Evolutionary conservation across 2,888 invertebrate genomes (phyloP).

Genomic region (Cordilura impudica): DNA sequence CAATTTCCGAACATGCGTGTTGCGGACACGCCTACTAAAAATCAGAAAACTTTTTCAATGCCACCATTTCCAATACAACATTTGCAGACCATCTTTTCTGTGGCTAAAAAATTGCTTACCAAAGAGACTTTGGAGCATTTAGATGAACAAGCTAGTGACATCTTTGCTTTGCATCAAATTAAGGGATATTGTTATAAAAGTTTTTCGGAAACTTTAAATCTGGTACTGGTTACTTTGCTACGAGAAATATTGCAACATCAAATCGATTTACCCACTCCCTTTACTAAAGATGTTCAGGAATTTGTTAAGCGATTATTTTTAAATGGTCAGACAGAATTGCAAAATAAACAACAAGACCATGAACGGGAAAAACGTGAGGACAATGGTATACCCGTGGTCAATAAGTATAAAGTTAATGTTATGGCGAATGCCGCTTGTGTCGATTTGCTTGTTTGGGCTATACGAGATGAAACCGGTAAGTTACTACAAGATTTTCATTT

Average conservation of each 20-base stretch:
- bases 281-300: conserved; percentile 95
- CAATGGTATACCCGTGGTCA: conserved; percentile 85
- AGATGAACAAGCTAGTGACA: conserved; percentile 90
- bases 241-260: conserved; percentile 94
- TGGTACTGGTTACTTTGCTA: conserved; percentile 94
- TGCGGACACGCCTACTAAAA: conserved; percentile 85
- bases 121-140: conserved; percentile 89
- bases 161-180: conserved; percentile 85
- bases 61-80: conserved; percentile 82
- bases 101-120: conserved; percentile 90
- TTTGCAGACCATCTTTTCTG: conserved; percentile 86
- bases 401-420: conserved; percentile 95
- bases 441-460: conserved; percentile 98
- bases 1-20: conserved; percentile 91
- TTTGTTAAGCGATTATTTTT: conserved; percentile 93
- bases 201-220: conserved; percentile 95
- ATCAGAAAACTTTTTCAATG: conserved; percentile 77
- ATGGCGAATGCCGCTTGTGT: conserved; percentile 99
- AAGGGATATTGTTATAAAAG: conserved; percentile 94
- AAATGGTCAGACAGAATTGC: conserved; percentile 95
- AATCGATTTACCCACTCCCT: conserved; percentile 91
- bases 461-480: conserved; percentile 95
- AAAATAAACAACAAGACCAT: conserved; percentile 90
- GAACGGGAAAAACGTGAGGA: conserved; percentile 90
- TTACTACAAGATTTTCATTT: conserved; percentile 20